Evolutionary conservation across 2,797 vertebrate species (phyloP).

Genomic region (Falco columbarius): DNA sequence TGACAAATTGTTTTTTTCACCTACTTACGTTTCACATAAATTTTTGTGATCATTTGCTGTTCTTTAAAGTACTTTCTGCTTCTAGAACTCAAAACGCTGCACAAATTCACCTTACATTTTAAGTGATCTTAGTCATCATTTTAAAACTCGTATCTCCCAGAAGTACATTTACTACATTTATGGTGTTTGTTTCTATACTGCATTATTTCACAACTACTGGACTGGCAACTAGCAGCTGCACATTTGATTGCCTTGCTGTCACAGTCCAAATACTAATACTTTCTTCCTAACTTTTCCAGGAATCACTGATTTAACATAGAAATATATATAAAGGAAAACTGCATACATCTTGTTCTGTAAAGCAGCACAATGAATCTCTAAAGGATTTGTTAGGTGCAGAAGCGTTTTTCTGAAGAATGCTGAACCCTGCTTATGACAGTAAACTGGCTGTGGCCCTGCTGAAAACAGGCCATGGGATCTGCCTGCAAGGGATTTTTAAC

Average conservation of each 20-base stretch:
- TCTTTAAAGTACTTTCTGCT: background rate
- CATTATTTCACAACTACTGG: background rate
- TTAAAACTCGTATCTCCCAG: background rate
- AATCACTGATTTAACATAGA: background rate
- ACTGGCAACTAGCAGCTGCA: background rate
- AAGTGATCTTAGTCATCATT: background rate
- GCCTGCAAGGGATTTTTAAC: background rate
- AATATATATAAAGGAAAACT: background rate
- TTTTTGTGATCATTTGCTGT: background rate
- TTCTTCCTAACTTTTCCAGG: background rate
- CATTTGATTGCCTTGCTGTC: background rate
- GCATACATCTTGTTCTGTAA: background rate
- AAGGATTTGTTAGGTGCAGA: background rate
- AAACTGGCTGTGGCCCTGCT: background rate
- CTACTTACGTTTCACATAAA: background rate
- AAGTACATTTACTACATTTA: background rate
- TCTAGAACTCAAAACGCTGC: background rate
- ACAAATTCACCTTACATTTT: background rate
- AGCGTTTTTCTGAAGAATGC: background rate
- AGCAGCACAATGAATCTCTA: background rate
- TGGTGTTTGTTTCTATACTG: accelerated
- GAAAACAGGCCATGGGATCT: background rate
- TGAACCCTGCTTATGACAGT: background rate
- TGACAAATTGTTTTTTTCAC: background rate
- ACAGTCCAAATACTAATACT: background rate